A percentile compares a stretch with the other conserved stretches of the same genome.
These are phyloP conservation scores for Corapipo altera DNA, from an alignment of 2,113 vertebrate species.

Conservation along the genomic window DNA sequence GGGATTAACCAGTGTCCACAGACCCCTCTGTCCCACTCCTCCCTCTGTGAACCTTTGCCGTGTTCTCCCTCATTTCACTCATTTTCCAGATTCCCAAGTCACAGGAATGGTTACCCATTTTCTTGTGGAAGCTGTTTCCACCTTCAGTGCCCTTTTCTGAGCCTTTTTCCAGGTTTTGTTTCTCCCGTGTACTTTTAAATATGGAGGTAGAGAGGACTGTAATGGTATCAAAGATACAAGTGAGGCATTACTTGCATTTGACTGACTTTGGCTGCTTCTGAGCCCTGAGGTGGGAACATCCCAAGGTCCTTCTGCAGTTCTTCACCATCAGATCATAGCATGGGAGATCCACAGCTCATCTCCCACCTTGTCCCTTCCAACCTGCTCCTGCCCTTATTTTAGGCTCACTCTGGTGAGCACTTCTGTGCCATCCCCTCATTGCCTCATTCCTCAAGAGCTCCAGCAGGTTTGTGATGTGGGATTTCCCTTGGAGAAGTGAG, in stretches of 20 bases:
- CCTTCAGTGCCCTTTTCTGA: neutral
- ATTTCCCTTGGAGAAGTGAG: neutral
- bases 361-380: fast-evolving
- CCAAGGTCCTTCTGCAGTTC: neutral
- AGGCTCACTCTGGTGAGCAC: neutral
- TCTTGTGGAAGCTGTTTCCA: neutral
- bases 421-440: neutral
- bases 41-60: neutral
- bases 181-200: neutral
- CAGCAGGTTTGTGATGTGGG: neutral
- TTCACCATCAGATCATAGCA: neutral
- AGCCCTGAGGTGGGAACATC: neutral
- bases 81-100: neutral
- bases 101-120: neutral
- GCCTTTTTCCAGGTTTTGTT: neutral
- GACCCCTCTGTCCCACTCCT: neutral
- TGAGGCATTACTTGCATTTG: neutral
- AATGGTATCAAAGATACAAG: neutral
- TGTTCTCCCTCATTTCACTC: neutral
- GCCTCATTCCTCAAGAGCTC: neutral
- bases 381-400: neutral
- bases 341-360: neutral
- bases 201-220: neutral
- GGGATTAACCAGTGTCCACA: neutral
- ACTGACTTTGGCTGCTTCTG: neutral